Conservation (phyloP, 2,888 invertebrate species). For the Ischnus inquisitorius region DNA sequence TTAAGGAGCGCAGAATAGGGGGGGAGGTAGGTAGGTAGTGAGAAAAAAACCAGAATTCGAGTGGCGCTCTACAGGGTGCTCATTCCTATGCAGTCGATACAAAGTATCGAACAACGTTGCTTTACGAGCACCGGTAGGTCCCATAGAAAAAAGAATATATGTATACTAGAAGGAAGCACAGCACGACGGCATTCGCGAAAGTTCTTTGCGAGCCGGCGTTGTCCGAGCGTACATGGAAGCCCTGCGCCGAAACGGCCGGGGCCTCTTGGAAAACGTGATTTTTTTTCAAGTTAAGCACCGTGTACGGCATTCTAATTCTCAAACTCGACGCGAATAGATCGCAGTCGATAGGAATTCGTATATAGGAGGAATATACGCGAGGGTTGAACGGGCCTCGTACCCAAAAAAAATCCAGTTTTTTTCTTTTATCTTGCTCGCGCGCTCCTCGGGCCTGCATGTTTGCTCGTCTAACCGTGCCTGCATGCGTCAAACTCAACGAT, state of each 20-base stretch:
- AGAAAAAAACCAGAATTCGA: conserved; percentile 66
- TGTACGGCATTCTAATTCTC: conserved; percentile 57
- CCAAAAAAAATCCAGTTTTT: conserved; percentile 59
- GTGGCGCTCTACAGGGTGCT: conserved; percentile 68
- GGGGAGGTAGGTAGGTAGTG: conserved; percentile 22
- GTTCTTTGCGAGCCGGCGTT: background rate
- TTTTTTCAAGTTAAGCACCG: conserved; percentile 47
- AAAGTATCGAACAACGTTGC: conserved; percentile 68
- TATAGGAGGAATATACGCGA: conserved; percentile 29
- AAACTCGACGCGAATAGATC: conserved; percentile 59
- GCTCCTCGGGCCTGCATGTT: conserved; percentile 13
- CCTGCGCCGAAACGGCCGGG: background rate
- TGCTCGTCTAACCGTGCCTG: background rate
- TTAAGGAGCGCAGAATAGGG: background rate
- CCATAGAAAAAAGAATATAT: conserved; percentile 41
- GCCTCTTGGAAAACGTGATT: conserved; percentile 44
- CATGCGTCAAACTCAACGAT: background rate
- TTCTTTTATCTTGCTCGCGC: conserved; percentile 26
- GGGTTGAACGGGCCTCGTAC: conserved; percentile 24
- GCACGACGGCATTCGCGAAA: conserved; percentile 7
- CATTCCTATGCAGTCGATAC: conserved; percentile 69
- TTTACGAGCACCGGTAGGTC: conserved; percentile 55
- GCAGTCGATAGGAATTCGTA: conserved; percentile 63
- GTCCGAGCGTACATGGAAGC: background rate
- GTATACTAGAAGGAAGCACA: conserved; percentile 13